Base-by-base conservation (phyloP, 2,888 invertebrate species). In the Lasius platythorax region DNA sequence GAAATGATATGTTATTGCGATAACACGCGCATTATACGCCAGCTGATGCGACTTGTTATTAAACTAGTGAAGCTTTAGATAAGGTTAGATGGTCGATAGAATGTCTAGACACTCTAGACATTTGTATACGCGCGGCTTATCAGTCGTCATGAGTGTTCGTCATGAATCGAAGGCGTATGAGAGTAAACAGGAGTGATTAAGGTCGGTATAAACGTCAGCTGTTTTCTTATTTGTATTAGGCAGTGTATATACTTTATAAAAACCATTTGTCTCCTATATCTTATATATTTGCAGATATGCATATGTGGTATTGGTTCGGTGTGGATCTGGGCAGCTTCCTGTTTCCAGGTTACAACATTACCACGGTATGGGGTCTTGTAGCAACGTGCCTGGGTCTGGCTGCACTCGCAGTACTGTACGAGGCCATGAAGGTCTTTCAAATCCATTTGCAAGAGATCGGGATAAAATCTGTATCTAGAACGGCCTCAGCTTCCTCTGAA, bases 241-340 rank as follows among this genome's bases (percentile, higher is more conserved):
- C 18, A 23, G 0, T 9, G 11, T 15, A 23, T 11, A 6, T 23
- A 23, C n/a, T 37, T 12, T 1, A 12, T 18, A 66, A 50, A 33
- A 64, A 18, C 4, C 4, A 18, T 1, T 2, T 40, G 15, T 67
- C 1, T 33, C 8, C 28, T 23, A 23, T 23, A 23, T 23, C 23
- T 28, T 33, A 63, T 2, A 15, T 28, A 8, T 37, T 70, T 78
- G 56, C 88, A 94, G 94, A 97, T 37, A 37, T 97, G 97, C 96
- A 96, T 91, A 96, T 96, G 96, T 96, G 95, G 94, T 97, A 97
- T 95, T 97, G 97, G 96, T 97, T 96, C 94, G 96, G 96, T 78
- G 96, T 95, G 87, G 95, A 96, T 93, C 95, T 97, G 82, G 96
- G 96, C 23, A 95, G 96, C 88, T 97, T 97, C 94, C 94, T 97